Evolutionary conservation across 2,113 vertebrate genomes (phyloP).

Genomic region (Psilopsiagon aurifrons): DNA sequence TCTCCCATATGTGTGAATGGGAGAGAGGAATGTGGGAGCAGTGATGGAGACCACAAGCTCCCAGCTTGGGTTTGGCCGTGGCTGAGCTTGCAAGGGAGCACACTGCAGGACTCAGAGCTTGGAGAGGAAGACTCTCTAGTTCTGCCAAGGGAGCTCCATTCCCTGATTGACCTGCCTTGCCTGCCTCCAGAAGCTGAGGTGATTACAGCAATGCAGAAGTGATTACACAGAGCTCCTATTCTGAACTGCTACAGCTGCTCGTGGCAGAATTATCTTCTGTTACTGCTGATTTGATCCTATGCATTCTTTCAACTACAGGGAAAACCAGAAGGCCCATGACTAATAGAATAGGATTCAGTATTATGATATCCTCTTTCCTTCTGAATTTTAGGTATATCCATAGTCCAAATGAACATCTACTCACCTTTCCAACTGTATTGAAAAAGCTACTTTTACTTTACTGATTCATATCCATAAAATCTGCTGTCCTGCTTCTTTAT

Average conservation of each 20-base stretch:
- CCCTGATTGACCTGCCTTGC: neutral
- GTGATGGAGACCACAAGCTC: neutral
- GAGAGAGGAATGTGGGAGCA: neutral
- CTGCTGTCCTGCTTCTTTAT: neutral
- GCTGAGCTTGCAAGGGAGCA: too few relatives aligned
- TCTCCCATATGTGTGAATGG: neutral
- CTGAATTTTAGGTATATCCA: neutral
- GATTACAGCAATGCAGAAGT: neutral
- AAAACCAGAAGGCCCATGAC: neutral
- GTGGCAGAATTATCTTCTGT: neutral
- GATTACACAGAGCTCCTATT: neutral
- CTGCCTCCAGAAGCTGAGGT: neutral
- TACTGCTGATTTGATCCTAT: neutral
- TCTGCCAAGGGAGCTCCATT: neutral
- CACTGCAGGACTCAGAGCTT: rapidly evolving
- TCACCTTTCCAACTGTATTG: neutral
- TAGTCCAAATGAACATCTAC: neutral
- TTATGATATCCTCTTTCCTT: neutral
- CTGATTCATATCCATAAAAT: neutral
- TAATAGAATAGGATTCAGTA: neutral
- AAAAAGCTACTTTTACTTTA: neutral
- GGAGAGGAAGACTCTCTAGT: neutral
- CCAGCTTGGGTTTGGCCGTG: rapidly evolving
- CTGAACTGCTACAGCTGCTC: neutral
- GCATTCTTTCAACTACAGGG: neutral